A percentile compares a stretch with the other conserved stretches of the same genome.
Evolutionary conservation across 2,888 invertebrate species (phyloP).

Genomic region (Allygus modestus): DNA sequence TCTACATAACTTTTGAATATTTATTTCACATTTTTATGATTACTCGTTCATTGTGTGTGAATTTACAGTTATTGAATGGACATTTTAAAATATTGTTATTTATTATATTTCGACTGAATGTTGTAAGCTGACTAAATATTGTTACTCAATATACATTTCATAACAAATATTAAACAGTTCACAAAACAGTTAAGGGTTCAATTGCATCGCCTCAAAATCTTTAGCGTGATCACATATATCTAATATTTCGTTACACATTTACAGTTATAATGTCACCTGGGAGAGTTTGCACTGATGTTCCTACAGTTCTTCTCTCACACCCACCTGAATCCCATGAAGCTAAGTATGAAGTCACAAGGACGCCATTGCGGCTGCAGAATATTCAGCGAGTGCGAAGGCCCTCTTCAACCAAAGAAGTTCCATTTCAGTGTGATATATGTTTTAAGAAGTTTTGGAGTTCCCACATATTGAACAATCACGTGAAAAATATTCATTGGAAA

Average conservation of each 20-base stretch:
- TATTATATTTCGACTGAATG: too few species aligned
- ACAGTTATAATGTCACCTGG: conserved; percentile 18
- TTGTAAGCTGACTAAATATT: too few species aligned
- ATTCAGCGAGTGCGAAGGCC: background rate
- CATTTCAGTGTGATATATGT: conserved; percentile 45
- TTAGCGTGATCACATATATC: background rate
- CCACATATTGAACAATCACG: conserved; percentile 40
- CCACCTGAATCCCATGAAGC: background rate
- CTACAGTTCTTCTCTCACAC: background rate
- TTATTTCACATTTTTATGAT: too few species aligned
- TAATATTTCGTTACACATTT: background rate
- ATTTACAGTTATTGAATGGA: too few species aligned
- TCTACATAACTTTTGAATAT: too few species aligned
- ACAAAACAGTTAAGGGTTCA: too few species aligned
- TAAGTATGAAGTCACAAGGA: background rate
- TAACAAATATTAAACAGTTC: too few species aligned
- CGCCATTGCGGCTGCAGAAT: background rate
- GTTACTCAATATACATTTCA: too few species aligned
- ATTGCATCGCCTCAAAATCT: too few species aligned
- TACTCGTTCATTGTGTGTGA: too few species aligned
- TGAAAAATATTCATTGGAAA: conserved; percentile 53
- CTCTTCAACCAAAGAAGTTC: conserved; percentile 40
- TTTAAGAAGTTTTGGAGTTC: conserved; percentile 55
- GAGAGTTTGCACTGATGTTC: background rate
- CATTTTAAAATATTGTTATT: too few species aligned